phyloP scores from a whole-genome alignment of 1,140 invertebrate species.

The Pararge aegeria region DNA sequence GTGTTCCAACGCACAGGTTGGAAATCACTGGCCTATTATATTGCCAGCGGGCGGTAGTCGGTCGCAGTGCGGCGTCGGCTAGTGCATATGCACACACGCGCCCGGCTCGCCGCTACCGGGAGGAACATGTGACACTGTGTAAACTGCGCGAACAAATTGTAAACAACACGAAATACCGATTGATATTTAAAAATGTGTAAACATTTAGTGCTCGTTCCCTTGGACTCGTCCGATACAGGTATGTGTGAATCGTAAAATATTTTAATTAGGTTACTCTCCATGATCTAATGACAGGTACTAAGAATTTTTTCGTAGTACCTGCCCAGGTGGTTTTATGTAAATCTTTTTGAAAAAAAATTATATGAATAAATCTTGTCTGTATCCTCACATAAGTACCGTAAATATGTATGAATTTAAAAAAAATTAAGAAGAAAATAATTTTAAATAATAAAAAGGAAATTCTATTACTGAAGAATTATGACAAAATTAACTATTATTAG shows the following conservation, averaged over 20 bases:
- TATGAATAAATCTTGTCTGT: no score
- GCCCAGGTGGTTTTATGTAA: no score
- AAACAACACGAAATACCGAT: not conserved
- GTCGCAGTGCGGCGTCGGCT: slow-evolving; percentile 25
- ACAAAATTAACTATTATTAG: no score
- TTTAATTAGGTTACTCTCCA: no score
- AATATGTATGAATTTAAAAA: no score
- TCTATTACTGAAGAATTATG: no score
- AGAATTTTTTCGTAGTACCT: no score
- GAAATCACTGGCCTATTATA: slow-evolving; percentile 25
- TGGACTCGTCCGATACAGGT: slow-evolving; percentile 42
- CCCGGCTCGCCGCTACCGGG: not conserved
- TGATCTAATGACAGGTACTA: no score
- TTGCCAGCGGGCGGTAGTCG: slow-evolving; percentile 22
- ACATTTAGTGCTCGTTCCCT: slow-evolving; percentile 48
- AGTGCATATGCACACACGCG: slow-evolving; percentile 25
- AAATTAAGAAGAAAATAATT: no score
- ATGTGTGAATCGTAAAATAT: slow-evolving; percentile 5
- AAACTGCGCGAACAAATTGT: not conserved
- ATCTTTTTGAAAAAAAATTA: no score
- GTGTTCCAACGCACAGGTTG: slow-evolving; percentile 15
- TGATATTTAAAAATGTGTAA: slow-evolving; percentile 48
- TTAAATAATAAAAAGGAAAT: no score
- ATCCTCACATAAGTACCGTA: no score
- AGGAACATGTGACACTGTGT: slow-evolving; percentile 5